Evolutionary conservation across 2,113 vertebrate species (phyloP), one percentile per base, ranked within the genome.

Genomic region (Anarhynchus alexandrinus): DNA sequence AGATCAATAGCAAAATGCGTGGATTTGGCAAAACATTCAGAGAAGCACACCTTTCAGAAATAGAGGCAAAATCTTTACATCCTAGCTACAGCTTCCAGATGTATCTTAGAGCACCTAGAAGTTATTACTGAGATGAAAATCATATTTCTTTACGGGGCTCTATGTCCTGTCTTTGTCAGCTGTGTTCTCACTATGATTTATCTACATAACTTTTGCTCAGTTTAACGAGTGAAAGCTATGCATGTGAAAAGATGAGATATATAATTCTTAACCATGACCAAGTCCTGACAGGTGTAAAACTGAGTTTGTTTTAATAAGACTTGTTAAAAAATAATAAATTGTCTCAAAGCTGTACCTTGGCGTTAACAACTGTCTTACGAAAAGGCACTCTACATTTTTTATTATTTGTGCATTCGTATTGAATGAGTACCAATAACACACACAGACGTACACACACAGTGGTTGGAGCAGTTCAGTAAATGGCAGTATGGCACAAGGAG

Each of bases 1-100:
- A 57, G 40, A 79, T 76, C 73, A 27, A 79, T 19, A 36, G 18
- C 15, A 79, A 82, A 93, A 71, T 1, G 10, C 8, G 1, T 0
- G 5, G 57, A 71, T 93, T 42, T 93, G 78, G 47, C 57, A 72
- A 89, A 86, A 74, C 42, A 32, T 23, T 82, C 76, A 58, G 77
- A 91, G 91, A 72, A 87, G 27, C 43, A 30, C 3, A 29, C 23
- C 52, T 91, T 82, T 67, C 20, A 82, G 83, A 95, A 87, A 52
- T 7, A 47, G 27, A 76, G 43, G 30, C 64, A 74, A 74, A 91
- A 81, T 29, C 58, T 57, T 83, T 69, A 73, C 72, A 74, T 79
- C 54, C 30, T 29, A 71, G 27, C 57, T 78, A 84, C 81, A 72
- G 40, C 57, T 96, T 96, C 88, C 96, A 97, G 80, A 87, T 96